Conservation (phyloP, 2,888 invertebrate genomes). For the Acleris literana region DNA sequence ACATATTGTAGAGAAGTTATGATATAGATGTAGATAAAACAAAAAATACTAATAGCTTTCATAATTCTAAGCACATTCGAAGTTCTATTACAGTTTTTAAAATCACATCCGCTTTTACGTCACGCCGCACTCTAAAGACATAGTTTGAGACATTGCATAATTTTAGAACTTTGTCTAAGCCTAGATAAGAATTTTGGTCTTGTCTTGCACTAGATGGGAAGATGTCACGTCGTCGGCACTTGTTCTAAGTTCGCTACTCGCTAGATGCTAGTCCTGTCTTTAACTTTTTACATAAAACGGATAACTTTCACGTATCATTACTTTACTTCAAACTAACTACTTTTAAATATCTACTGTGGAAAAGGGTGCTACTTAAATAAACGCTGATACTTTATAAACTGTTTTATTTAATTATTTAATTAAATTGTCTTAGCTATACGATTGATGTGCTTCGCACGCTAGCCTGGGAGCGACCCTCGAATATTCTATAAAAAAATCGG, state of each 20-base stretch:
- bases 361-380: too few species aligned
- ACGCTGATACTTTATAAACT: too few species aligned
- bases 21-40: too few species aligned
- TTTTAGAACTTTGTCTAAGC: slow-evolving; percentile 10
- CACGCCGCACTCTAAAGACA: neutral
- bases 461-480: too few species aligned
- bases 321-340: slow-evolving; percentile 63
- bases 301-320: slow-evolving; percentile 67
- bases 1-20: too few species aligned
- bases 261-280: slow-evolving; percentile 61
- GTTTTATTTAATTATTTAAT: too few species aligned
- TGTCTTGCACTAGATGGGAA: slow-evolving; percentile 51
- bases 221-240: slow-evolving; percentile 75
- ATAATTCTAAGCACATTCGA: too few species aligned
- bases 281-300: slow-evolving; percentile 79
- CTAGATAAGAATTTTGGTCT: slow-evolving; percentile 25
- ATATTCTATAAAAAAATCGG: too few species aligned
- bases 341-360: slow-evolving; percentile 56
- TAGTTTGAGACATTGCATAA: neutral
- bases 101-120: neutral
- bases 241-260: slow-evolving; percentile 62
- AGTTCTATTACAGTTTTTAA: too few species aligned
- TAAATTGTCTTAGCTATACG: too few species aligned
- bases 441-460: too few species aligned
- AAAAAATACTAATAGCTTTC: too few species aligned